Percentiles rank a stretch among this genome's conserved stretches.
phyloP scores from a whole-genome alignment of 1,140 invertebrate genomes.

The Radopholus similis region DNA sequence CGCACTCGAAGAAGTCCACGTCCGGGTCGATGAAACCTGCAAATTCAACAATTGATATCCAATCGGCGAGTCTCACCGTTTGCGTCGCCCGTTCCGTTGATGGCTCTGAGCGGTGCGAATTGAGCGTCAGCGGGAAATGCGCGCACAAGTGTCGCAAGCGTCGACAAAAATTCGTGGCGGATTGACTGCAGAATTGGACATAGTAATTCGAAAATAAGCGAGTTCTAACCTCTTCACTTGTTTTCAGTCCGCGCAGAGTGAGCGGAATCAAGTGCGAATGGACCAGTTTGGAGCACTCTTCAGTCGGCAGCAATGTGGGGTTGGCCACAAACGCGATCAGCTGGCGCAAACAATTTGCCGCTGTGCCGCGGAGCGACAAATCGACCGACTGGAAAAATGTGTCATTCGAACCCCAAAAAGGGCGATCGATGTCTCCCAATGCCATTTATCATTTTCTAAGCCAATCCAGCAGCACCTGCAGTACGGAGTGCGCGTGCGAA shows the following conservation, averaged over 20 bases:
- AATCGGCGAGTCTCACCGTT: constrained; percentile 5
- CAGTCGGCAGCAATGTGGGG: neutral
- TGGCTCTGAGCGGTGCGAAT: constrained; percentile 14
- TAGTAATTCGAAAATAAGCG: neutral
- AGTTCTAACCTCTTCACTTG: neutral
- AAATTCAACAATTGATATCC: constrained; percentile 63
- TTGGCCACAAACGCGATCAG: constrained; percentile 66
- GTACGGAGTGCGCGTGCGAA: constrained; percentile 30
- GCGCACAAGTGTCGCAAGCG: constrained; percentile 11
- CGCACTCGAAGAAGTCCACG: constrained; percentile 89
- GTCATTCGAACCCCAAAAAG: constrained; percentile 18
- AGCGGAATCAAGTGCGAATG: constrained; percentile 32
- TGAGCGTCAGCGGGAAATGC: constrained; percentile 20
- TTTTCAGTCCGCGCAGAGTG: constrained; percentile 24
- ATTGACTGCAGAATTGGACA: neutral
- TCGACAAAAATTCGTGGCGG: constrained; percentile 21
- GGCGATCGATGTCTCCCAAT: no score
- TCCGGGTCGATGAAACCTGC: constrained; percentile 74
- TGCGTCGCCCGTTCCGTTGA: neutral
- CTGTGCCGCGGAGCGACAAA: constrained; percentile 74
- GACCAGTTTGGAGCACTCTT: constrained; percentile 64
- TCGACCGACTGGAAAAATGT: constrained; percentile 63
- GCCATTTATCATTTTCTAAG: no score
- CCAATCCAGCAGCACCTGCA: constrained; percentile 16
- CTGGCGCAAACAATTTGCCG: constrained; percentile 72